Evolutionary conservation across 2,113 vertebrate genomes (phyloP).

Genomic region (Pimephales promelas): DNA sequence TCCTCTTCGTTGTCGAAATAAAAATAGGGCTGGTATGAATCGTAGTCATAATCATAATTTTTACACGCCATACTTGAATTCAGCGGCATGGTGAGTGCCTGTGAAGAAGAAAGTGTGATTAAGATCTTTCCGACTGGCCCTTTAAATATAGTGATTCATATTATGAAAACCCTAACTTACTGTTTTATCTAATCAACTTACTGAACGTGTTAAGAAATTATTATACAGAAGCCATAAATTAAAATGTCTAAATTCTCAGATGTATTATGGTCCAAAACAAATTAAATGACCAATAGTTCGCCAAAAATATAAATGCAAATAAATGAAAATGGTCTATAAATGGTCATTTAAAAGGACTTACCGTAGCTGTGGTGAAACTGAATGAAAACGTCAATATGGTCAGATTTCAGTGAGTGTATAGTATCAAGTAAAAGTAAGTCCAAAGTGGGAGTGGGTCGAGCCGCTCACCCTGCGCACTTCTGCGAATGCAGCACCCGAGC

Average conservation of each 20-base stretch:
- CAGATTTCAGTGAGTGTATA: background rate
- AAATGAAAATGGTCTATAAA: background rate
- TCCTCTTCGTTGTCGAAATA: slow-evolving; percentile 84
- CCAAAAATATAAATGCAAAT: background rate
- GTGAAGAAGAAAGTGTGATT: background rate
- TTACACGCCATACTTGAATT: slow-evolving; percentile 53
- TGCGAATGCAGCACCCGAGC: background rate
- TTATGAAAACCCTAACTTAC: background rate
- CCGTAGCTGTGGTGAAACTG: slow-evolving; percentile 31
- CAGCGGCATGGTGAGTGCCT: slow-evolving; percentile 58
- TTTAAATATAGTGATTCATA: background rate
- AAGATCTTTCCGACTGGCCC: background rate
- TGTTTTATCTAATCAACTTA: background rate
- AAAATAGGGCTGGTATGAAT: slow-evolving; percentile 85
- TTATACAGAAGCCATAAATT: background rate
- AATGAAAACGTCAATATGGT: background rate
- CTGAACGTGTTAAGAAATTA: background rate
- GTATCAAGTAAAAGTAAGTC: slow-evolving; percentile 52
- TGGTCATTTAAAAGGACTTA: slow-evolving; percentile 11
- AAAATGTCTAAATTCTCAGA: too few species aligned
- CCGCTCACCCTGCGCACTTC: slow-evolving; percentile 2
- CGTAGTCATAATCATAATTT: slow-evolving; percentile 74
- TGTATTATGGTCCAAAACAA: background rate
- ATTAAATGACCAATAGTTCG: background rate
- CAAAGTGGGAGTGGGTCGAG: slow-evolving; percentile 35